A percentile compares a stretch with the other conserved stretches of the same genome.
phyloP scores from a whole-genome alignment of 1,140 invertebrate species.

The Drosophila arawakana region DNA sequence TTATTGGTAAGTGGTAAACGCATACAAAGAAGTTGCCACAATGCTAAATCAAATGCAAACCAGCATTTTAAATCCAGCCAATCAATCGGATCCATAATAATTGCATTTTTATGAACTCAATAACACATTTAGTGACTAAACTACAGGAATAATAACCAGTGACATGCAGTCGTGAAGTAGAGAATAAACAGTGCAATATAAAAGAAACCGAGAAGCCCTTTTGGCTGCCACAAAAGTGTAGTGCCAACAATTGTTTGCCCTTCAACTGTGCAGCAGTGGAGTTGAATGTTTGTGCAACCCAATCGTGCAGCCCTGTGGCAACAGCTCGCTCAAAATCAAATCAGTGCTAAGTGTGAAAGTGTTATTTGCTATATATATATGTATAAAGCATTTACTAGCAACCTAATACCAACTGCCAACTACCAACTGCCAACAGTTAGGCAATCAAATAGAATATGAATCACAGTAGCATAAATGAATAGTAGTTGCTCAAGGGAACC shows the following conservation, averaged over 20 bases:
- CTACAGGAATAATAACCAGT: too few relatives aligned
- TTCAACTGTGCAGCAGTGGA: neutral
- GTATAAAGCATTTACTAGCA: conserved; percentile 32
- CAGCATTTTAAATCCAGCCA: too few relatives aligned
- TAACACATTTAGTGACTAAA: neutral
- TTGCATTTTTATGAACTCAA: neutral
- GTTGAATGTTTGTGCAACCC: conserved; percentile 1
- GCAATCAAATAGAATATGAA: conserved; percentile 64
- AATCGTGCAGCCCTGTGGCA: conserved; percentile 25
- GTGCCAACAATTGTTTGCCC: conserved; percentile 32
- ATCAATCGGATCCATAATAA: neutral
- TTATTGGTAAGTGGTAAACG: too few relatives aligned
- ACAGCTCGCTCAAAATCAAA: conserved; percentile 70
- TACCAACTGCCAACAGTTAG: conserved; percentile 19
- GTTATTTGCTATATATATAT: conserved; percentile 49
- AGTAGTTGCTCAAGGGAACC: neutral
- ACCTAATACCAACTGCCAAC: conserved; percentile 53
- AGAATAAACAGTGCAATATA: neutral
- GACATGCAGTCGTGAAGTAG: too few relatives aligned
- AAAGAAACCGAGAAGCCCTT: conserved; percentile 1
- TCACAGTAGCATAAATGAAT: conserved; percentile 42
- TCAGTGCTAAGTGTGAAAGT: conserved; percentile 65
- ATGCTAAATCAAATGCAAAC: too few relatives aligned
- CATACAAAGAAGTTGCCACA: too few relatives aligned
- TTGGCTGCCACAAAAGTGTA: conserved; percentile 30